Percentiles rank a stretch among this genome's conserved stretches.
These are phyloP conservation scores for Chrysomallon squamiferum DNA, from an alignment of 1,140 invertebrate species.

Conservation along the genomic window DNA sequence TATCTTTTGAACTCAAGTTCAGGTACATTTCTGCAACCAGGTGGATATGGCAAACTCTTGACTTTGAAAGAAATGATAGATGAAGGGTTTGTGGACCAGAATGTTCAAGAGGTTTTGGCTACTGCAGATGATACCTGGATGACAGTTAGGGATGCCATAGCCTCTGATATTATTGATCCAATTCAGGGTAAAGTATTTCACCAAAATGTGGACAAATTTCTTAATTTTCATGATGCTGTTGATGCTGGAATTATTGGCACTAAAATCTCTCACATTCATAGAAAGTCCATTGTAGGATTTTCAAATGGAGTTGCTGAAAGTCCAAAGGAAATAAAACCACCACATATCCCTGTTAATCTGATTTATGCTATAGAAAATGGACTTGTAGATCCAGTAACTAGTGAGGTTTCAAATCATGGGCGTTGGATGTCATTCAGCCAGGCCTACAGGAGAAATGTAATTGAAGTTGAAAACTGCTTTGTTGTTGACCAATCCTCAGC, in stretches of 20 bases:
- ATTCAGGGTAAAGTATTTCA: constrained; percentile 21
- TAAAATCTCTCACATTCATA: constrained; percentile 54
- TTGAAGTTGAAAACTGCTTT: constrained; percentile 19
- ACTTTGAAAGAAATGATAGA: constrained; percentile 32
- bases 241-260: constrained; percentile 74
- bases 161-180: constrained; percentile 44
- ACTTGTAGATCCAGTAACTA: constrained; percentile 45
- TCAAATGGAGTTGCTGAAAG: not conserved
- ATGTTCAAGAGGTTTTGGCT: constrained; percentile 66
- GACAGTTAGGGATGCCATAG: constrained; percentile 82
- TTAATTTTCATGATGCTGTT: constrained; percentile 76
- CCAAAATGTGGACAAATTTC: constrained; percentile 14
- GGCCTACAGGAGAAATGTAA: constrained; percentile 68
- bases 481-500: constrained; percentile 24
- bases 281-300: not conserved
- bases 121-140: constrained; percentile 74
- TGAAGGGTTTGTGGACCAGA: constrained; percentile 22
- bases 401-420: constrained; percentile 37
- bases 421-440: constrained; percentile 19
- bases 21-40: constrained; percentile 20
- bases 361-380: constrained; percentile 40
- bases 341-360: not conserved
- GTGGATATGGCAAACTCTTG: constrained; percentile 5
- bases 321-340: not conserved
- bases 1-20: constrained; percentile 17